A percentile compares a stretch with the other conserved stretches of the same genome.
These are phyloP conservation scores for Macropus fuliginosus DNA, from an alignment of 2,797 vertebrate genomes.

Conservation along the genomic window DNA sequence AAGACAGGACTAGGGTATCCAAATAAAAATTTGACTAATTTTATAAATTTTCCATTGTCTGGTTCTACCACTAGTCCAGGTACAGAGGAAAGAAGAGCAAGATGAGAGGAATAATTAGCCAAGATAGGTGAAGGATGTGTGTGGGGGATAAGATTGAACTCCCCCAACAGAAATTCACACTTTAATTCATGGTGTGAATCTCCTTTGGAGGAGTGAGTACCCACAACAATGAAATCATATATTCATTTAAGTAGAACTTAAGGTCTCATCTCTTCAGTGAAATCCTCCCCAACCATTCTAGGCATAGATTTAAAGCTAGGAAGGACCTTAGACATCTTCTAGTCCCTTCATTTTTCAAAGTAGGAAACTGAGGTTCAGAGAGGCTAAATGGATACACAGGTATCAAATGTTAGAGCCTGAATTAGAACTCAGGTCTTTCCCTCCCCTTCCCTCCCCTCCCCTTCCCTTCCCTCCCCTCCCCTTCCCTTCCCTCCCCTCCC, in stretches of 20 bases:
- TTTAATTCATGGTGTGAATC: background rate
- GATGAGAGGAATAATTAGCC: too few species aligned
- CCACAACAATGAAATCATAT: background rate
- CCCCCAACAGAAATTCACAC: too few species aligned
- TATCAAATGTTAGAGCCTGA: background rate
- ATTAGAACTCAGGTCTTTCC: background rate
- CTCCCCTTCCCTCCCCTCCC: fast-evolving
- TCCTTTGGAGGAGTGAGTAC: background rate
- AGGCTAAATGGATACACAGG: background rate
- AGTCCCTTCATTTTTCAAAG: background rate
- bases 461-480: fast-evolving
- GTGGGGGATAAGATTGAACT: background rate
- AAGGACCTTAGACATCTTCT: background rate
- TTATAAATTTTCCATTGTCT: constrained; percentile 33
- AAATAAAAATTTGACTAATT: background rate
- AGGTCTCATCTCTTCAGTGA: background rate
- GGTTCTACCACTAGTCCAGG: too few species aligned
- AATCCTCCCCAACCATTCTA: background rate
- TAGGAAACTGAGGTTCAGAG: background rate
- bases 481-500: fast-evolving
- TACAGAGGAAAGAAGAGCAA: background rate
- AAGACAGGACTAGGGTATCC: constrained; percentile 29
- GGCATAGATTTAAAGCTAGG: background rate
- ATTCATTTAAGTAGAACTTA: background rate
- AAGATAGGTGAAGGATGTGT: background rate